phyloP scores from a whole-genome alignment of 2,113 vertebrate genomes.

The Oostethus manadensis region DNA sequence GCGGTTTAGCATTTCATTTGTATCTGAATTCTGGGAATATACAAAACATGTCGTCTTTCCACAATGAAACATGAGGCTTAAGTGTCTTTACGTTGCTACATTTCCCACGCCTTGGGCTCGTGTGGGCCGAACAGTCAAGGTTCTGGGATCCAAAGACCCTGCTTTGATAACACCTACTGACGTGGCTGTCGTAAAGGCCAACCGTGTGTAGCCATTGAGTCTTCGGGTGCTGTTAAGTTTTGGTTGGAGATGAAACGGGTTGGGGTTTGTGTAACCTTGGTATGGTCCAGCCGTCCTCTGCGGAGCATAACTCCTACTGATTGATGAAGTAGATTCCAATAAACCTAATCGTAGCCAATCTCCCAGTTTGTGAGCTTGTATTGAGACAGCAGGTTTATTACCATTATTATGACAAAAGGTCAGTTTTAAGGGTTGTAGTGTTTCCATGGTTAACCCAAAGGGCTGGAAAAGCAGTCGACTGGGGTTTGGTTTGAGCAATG shows the following conservation, averaged over 20 bases:
- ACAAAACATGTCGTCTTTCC: background rate
- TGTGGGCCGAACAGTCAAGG: slow-evolving; percentile 16
- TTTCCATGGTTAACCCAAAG: background rate
- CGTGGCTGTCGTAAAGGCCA: slow-evolving; percentile 41
- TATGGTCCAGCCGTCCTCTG: slow-evolving; percentile 18
- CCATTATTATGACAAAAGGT: background rate
- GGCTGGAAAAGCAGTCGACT: slow-evolving; percentile 3
- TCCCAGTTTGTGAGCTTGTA: too few species aligned
- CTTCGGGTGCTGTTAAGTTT: slow-evolving; percentile 16
- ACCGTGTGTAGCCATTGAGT: slow-evolving; percentile 34
- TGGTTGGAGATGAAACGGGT: slow-evolving; percentile 33
- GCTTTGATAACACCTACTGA: slow-evolving; percentile 46
- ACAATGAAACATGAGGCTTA: slow-evolving; percentile 3
- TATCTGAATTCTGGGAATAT: background rate
- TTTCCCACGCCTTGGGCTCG: slow-evolving; percentile 15
- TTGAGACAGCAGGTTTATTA: too few species aligned
- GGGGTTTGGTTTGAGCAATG: slow-evolving; percentile 26
- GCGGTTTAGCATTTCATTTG: background rate
- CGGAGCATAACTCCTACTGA: slow-evolving; percentile 34
- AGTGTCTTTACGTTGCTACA: slow-evolving; percentile 17
- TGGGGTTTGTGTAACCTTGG: slow-evolving; percentile 47
- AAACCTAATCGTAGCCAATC: too few species aligned
- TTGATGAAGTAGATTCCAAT: background rate
- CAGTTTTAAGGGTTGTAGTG: background rate
- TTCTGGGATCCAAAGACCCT: slow-evolving; percentile 31